Percentiles rank a stretch among this genome's conserved stretches.
phyloP scores from a whole-genome alignment of 1,140 invertebrate genomes.

The Papilio xuthus region DNA sequence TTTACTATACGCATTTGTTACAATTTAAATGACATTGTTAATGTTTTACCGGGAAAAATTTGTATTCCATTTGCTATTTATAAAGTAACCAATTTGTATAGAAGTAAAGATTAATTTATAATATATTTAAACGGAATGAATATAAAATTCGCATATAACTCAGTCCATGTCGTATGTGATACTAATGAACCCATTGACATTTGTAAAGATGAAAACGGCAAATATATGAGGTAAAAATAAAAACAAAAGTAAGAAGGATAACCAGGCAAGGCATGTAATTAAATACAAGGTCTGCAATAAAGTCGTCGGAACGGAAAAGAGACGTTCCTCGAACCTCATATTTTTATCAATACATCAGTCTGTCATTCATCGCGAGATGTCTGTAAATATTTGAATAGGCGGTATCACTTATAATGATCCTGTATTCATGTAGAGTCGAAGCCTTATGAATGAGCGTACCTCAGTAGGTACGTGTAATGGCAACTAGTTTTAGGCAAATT shows the following conservation, averaged over 20 bases:
- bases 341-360: slow-evolving; percentile 40
- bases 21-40: not conserved
- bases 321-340: slow-evolving; percentile 48
- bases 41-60: not conserved
- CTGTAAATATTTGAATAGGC: slow-evolving; percentile 16
- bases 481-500: slow-evolving; percentile 17
- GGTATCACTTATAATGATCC: slow-evolving; percentile 1
- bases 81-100: not conserved
- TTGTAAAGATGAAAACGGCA: not conserved
- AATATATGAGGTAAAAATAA: slow-evolving; percentile 7
- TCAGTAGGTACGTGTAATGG: slow-evolving; percentile 1
- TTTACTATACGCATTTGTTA: not conserved
- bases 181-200: slow-evolving; percentile 9
- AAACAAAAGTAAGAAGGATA: slow-evolving; percentile 14
- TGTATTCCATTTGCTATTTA: not conserved
- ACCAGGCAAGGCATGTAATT: slow-evolving; percentile 16
- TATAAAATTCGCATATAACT: not conserved
- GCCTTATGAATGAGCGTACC: not conserved
- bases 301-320: slow-evolving; percentile 44
- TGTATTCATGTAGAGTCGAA: slow-evolving; percentile 8
- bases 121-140: not conserved
- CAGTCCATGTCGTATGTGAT: not conserved
- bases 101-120: not conserved
- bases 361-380: slow-evolving; percentile 27
- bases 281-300: slow-evolving; percentile 43